A percentile compares a stretch with the other conserved stretches of the same genome.
phyloP scores from a whole-genome alignment of 2,888 invertebrate species.

The Tachina fera region DNA sequence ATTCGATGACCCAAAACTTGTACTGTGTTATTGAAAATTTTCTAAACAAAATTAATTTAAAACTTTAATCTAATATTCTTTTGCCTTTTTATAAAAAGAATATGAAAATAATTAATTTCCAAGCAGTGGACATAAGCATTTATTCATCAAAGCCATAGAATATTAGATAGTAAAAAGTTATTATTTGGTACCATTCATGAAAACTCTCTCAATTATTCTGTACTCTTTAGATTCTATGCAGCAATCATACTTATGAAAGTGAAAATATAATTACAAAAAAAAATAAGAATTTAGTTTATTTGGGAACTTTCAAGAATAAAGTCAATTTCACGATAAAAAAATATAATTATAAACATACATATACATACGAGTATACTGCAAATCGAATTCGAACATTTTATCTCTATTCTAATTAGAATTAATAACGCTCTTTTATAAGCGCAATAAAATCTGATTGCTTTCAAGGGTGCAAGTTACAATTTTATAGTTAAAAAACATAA shows the following conservation, averaged over 20 bases:
- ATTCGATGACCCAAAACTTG: too few relatives aligned
- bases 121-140: too few relatives aligned
- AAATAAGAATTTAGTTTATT: constrained; percentile 42
- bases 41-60: too few relatives aligned
- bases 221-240: neutral
- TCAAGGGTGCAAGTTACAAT: constrained; percentile 14
- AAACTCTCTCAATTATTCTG: neutral
- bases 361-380: too few relatives aligned
- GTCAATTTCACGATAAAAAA: constrained; percentile 26
- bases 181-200: neutral
- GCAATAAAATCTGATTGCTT: constrained; percentile 1
- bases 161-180: too few relatives aligned
- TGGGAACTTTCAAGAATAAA: constrained; percentile 39
- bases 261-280: neutral
- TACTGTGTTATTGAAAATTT: too few relatives aligned
- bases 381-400: constrained; percentile 12
- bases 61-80: too few relatives aligned
- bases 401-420: constrained; percentile 21
- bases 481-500: too few relatives aligned
- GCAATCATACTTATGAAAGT: neutral
- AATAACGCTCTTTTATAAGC: neutral
- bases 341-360: too few relatives aligned
- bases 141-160: too few relatives aligned
- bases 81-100: too few relatives aligned
- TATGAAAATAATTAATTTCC: too few relatives aligned